Conservation (phyloP, 2,888 invertebrate species). For the Eueremaeus valkanovi region DNA sequence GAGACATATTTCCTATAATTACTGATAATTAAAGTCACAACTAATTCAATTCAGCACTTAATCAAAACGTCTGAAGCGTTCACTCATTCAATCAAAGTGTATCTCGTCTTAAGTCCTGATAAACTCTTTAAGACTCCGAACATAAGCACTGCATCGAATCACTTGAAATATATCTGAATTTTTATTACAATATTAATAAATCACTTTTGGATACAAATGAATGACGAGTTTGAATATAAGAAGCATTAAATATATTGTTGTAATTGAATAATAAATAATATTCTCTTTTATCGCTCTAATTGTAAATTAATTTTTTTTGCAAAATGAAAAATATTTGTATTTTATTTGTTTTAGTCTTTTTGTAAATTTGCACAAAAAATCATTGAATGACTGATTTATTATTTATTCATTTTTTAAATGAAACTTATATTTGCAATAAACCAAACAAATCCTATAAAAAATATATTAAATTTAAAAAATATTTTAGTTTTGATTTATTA, state of each 20-base stretch:
- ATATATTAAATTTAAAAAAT: too few species aligned
- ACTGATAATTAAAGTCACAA: constrained; percentile 18
- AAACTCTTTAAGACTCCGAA: too few species aligned
- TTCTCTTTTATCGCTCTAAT: background rate
- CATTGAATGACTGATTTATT: background rate
- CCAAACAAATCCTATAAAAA: too few species aligned
- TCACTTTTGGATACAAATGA: background rate
- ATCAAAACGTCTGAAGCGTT: background rate
- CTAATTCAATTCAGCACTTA: background rate
- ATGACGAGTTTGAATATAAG: background rate
- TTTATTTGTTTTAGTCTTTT: background rate
- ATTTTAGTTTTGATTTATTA: too few species aligned
- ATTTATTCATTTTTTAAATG: background rate
- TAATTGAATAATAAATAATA: background rate
- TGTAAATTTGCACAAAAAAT: constrained; percentile 12
- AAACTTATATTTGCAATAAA: constrained; percentile 1
- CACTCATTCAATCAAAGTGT: constrained; percentile 1
- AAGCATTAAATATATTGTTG: background rate
- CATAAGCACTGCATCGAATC: too few species aligned
- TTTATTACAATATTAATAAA: background rate
- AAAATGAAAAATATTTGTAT: constrained; percentile 3
- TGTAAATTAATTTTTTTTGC: constrained; percentile 11
- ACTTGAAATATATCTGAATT: constrained; percentile 1
- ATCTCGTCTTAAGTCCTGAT: background rate
- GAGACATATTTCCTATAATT: background rate